Percentiles rank a stretch among this genome's conserved stretches.
These are phyloP conservation scores for Spisula solida DNA, from an alignment of 2,888 invertebrate genomes.

Conservation along the genomic window DNA sequence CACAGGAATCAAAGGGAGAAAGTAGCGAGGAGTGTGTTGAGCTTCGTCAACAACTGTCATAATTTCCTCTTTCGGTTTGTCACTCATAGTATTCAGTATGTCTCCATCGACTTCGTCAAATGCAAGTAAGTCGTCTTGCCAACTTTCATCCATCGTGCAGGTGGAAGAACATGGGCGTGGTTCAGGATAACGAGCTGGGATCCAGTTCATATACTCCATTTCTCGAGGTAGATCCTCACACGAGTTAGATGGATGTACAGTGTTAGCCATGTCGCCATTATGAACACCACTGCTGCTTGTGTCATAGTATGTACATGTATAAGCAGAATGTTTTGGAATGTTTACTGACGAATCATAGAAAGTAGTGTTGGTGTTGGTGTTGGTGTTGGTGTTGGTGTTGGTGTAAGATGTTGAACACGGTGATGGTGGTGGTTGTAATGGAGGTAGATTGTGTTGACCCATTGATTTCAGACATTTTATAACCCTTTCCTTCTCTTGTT, in stretches of 20 bases:
- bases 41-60: neutral
- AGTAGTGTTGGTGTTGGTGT: neutral
- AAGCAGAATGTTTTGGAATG: neutral
- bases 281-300: neutral
- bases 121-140: neutral
- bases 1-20: slow-evolving; percentile 21
- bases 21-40: neutral
- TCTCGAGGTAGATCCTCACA: neutral
- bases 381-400: neutral
- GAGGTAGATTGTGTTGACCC: neutral
- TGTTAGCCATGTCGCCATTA: neutral
- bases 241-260: neutral
- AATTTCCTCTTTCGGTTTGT: neutral
- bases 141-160: slow-evolving; percentile 1
- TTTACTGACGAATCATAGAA: neutral
- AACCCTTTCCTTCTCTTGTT: slow-evolving; percentile 29
- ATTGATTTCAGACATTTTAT: slow-evolving; percentile 12
- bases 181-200: neutral
- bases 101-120: slow-evolving; percentile 12
- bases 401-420: neutral
- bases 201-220: slow-evolving; percentile 16
- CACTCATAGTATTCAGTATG: neutral
- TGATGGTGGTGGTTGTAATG: neutral
- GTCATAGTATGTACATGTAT: neutral
- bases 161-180: slow-evolving; percentile 15